Conservation (phyloP, 2,888 invertebrate species). For the Morpho achilles region DNA sequence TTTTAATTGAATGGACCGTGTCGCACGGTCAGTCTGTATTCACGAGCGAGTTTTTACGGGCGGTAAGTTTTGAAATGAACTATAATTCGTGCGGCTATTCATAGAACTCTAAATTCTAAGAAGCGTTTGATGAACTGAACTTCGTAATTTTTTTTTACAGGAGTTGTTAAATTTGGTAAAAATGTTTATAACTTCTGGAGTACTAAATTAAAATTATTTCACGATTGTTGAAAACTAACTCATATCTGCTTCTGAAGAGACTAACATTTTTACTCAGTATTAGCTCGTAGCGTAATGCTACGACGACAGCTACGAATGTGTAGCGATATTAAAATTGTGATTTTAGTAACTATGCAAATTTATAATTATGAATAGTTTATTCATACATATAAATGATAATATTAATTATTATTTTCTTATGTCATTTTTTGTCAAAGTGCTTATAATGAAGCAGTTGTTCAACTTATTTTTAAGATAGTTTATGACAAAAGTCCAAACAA, state of each 20-base stretch:
- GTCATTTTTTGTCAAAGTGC: no score
- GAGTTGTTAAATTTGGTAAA: no score
- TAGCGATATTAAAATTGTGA: slow-evolving; percentile 12
- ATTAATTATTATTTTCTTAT: background rate
- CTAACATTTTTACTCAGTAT: background rate
- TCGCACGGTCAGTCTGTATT: slow-evolving; percentile 60
- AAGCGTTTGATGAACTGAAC: no score
- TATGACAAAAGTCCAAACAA: no score
- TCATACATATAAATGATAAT: background rate
- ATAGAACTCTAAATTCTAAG: no score
- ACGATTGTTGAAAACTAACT: background rate
- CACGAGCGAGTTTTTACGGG: slow-evolving; percentile 22
- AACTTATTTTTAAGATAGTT: no score
- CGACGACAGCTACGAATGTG: slow-evolving; percentile 28
- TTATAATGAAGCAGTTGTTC: no score
- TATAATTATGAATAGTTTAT: no score
- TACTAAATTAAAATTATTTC: slow-evolving; percentile 1
- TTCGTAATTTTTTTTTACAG: no score
- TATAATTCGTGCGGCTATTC: no score
- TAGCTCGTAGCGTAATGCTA: slow-evolving; percentile 29
- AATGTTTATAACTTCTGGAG: no score
- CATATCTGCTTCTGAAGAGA: no score
- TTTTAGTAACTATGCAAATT: slow-evolving; percentile 5
- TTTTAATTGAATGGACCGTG: slow-evolving; percentile 74
- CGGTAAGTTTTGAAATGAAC: slow-evolving; percentile 15